Conservation (phyloP, 2,113 vertebrate species). For the Cinclus mexicanus region DNA sequence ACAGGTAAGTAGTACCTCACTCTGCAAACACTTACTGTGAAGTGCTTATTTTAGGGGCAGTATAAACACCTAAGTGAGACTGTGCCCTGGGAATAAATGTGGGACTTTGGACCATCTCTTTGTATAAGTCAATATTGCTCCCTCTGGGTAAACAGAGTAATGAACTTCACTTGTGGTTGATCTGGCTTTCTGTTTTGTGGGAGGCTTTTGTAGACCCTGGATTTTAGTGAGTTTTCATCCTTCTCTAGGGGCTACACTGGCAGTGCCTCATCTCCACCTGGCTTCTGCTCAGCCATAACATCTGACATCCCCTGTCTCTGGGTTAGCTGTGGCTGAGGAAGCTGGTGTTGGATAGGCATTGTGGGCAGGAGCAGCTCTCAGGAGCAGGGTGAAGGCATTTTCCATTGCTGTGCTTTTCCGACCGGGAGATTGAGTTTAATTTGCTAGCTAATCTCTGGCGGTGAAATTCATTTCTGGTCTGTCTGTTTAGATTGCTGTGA, state of each 20-base stretch:
- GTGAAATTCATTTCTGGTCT: slow-evolving; percentile 40
- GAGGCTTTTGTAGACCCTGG: neutral
- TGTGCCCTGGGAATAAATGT: neutral
- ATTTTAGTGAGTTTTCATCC: neutral
- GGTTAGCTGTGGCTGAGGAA: neutral
- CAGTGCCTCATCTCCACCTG: neutral
- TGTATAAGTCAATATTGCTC: neutral
- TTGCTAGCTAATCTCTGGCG: slow-evolving; percentile 25
- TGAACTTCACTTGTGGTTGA: neutral
- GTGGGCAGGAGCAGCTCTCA: neutral
- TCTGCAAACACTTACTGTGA: neutral
- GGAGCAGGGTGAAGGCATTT: fast-evolving
- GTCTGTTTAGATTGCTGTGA: slow-evolving; percentile 21
- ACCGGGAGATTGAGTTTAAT: slow-evolving; percentile 5
- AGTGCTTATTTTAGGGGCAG: neutral
- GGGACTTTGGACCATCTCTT: neutral
- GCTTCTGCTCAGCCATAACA: neutral
- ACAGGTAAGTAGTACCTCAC: neutral
- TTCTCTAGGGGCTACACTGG: neutral
- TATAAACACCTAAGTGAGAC: neutral
- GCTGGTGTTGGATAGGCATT: fast-evolving
- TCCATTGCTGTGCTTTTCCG: neutral
- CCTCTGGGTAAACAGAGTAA: neutral
- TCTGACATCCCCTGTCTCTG: fast-evolving
- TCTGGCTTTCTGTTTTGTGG: neutral